Percentiles rank a stretch among this genome's conserved stretches.
These are phyloP conservation scores for Ctenicera cuprea DNA, from an alignment of 2,888 invertebrate species.

Conservation along the genomic window DNA sequence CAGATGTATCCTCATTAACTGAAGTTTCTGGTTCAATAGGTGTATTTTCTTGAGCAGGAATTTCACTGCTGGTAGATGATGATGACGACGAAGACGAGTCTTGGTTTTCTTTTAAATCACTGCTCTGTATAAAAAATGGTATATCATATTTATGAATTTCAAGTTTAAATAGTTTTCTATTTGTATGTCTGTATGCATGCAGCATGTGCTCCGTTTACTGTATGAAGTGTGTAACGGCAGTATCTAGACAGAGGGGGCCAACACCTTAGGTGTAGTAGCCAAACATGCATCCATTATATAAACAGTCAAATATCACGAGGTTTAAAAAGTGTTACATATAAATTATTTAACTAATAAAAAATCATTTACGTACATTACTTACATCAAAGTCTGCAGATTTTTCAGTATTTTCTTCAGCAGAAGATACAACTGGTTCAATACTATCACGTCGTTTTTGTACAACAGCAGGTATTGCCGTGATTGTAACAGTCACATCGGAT, in stretches of 20 bases:
- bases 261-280: too few relatives aligned
- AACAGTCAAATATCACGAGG: too few relatives aligned
- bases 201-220: too few relatives aligned
- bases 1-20: not conserved
- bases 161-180: too few relatives aligned
- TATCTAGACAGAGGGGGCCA: too few relatives aligned
- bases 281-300: too few relatives aligned
- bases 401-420: constrained; percentile 71
- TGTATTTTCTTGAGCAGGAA: not conserved
- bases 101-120: not conserved
- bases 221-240: too few relatives aligned
- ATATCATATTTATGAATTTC: too few relatives aligned
- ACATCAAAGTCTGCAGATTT: constrained; percentile 72
- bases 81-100: constrained; percentile 6
- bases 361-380: too few relatives aligned
- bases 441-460: constrained; percentile 64
- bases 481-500: constrained; percentile 58
- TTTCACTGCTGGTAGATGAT: constrained; percentile 8
- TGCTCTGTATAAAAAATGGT: not conserved
- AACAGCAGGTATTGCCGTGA: constrained; percentile 63
- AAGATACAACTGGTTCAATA: constrained; percentile 64
- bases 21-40: constrained; percentile 1
- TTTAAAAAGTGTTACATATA: too few relatives aligned
- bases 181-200: too few relatives aligned
- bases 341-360: too few relatives aligned